Base-by-base conservation (phyloP, 2,888 invertebrate genomes). In the Arctia plantaginis region DNA sequence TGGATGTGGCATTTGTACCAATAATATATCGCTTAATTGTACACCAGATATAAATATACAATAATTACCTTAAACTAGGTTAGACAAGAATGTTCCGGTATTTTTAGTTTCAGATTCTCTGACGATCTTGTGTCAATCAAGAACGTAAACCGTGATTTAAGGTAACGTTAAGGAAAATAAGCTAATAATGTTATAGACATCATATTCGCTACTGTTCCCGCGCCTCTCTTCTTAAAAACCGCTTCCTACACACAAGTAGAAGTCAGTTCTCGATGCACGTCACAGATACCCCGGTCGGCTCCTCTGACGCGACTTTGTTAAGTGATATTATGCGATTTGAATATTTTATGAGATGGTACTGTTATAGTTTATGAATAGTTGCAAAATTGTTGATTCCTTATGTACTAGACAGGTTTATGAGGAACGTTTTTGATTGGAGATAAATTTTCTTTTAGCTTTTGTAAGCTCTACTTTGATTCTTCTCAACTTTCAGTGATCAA, bases 221-320 rank as follows among this genome's bases (percentile, higher is more conserved):
- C 69, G 27, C 10, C 55, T 66, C 59, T 64, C 70, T 15, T 10
- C 23, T 72, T 70, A 30, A n/a, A 66, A 69, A 30, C 66, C 77
- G 44, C 33, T 72, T 39, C 70, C 55, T 33, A 62, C 18, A 72
- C 73, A 71, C 78, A 75, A 78, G 80, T 82, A 80, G 82, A 67
- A 80, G 80, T 86, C 85, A 81, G 72, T 71, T 77, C 59, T 70
- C 82, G 89, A 89, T 89, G 71, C 88, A 86, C 86, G 87, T 87
- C 79, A 76, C 27, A 76, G 89, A 89, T 89, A 86, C 23, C 44
- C 71, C 77, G 80, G 86, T 84, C 76, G 85, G 72, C 77, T 72
- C 77, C 69, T 77, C 72, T 51, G 77, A 81, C 76, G 75, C 51
- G 72, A 47, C 72, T 68, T 73, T 72, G 76, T 76, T 82, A 77